Evolutionary conservation across 2,888 invertebrate species (phyloP).

Genomic region (Drosophila maculinotata): DNA sequence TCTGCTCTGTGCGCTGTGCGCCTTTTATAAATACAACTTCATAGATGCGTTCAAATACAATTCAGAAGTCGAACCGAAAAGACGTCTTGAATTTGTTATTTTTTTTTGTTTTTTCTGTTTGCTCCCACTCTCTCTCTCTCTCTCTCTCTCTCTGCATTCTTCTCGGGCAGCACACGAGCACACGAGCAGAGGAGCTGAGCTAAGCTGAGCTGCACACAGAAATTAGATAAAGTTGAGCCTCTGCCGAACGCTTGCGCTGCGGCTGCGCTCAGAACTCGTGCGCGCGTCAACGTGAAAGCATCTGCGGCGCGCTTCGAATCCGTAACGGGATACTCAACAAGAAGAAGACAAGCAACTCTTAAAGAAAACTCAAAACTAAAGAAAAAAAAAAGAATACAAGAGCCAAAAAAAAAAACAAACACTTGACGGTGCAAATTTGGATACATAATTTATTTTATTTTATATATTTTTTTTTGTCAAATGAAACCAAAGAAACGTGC

Average conservation of each 20-base stretch:
- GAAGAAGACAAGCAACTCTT: constrained; percentile 30
- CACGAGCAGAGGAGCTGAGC: constrained; percentile 31
- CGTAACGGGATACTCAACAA: constrained; percentile 25
- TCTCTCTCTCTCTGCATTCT: constrained; percentile 38
- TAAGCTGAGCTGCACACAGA: constrained; percentile 35
- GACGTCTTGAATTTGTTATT: constrained; percentile 66
- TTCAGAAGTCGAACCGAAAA: constrained; percentile 65
- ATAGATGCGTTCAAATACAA: constrained; percentile 76
- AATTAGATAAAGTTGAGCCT: constrained; percentile 59
- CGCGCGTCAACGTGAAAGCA: constrained; percentile 82
- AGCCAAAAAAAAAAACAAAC: constrained; percentile 35
- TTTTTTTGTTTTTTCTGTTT: constrained; percentile 30
- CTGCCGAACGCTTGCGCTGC: constrained; percentile 79
- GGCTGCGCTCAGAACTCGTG: constrained; percentile 82
- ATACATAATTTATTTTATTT: constrained; percentile 35
- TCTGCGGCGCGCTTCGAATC: constrained; percentile 62
- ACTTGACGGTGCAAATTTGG: constrained; percentile 43
- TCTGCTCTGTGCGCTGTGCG: constrained; percentile 46
- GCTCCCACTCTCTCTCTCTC: neutral
- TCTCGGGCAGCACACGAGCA: constrained; percentile 16
- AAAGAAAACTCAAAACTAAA: constrained; percentile 23
- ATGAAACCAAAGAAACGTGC: constrained; percentile 58
- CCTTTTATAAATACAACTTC: constrained; percentile 84
- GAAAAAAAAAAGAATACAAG: constrained; percentile 9
- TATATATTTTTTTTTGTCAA: constrained; percentile 39